Evolutionary conservation across 2,797 vertebrate species (phyloP).

Genomic region (Acrossocheilus wenchowensis): DNA sequence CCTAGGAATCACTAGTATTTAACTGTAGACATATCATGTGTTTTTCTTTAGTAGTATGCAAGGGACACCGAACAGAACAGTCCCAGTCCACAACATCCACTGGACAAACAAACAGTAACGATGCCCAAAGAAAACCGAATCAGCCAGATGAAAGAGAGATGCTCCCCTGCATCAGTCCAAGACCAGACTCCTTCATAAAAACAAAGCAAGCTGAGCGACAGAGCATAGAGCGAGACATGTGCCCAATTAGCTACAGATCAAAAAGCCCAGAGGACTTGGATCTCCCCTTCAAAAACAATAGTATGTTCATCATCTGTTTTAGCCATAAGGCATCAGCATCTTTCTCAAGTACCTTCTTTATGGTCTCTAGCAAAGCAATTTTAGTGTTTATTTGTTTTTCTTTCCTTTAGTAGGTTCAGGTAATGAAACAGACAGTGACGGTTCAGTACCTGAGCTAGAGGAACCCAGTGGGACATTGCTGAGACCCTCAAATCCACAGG

Average conservation of each 20-base stretch:
- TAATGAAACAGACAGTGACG: constrained; percentile 91
- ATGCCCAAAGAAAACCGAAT: constrained; percentile 69
- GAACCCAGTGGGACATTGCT: constrained; percentile 79
- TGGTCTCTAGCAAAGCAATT: background rate
- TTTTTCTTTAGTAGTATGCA: constrained; percentile 63
- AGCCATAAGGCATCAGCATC: background rate
- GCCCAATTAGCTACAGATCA: constrained; percentile 76
- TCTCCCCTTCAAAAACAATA: constrained; percentile 76
- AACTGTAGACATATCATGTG: background rate
- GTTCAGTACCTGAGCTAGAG: constrained; percentile 88
- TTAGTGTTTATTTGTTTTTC: background rate
- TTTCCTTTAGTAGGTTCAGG: constrained; percentile 78
- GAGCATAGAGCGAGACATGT: constrained; percentile 66
- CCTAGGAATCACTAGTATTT: background rate
- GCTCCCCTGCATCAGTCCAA: constrained; percentile 62
- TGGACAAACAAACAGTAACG: constrained; percentile 67
- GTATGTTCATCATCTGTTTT: constrained; percentile 65
- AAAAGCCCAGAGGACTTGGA: constrained; percentile 75
- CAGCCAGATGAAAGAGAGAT: constrained; percentile 77
- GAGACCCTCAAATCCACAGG: constrained; percentile 81
- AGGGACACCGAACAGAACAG: constrained; percentile 62
- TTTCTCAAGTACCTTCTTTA: background rate
- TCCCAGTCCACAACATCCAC: constrained; percentile 59
- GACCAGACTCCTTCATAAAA: constrained; percentile 55
- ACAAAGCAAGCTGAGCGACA: constrained; percentile 60